Evolutionary conservation across 2,888 invertebrate genomes (phyloP), one percentile per base, ranked within the genome.

Genomic region (Chamaedrilus cognettii): DNA sequence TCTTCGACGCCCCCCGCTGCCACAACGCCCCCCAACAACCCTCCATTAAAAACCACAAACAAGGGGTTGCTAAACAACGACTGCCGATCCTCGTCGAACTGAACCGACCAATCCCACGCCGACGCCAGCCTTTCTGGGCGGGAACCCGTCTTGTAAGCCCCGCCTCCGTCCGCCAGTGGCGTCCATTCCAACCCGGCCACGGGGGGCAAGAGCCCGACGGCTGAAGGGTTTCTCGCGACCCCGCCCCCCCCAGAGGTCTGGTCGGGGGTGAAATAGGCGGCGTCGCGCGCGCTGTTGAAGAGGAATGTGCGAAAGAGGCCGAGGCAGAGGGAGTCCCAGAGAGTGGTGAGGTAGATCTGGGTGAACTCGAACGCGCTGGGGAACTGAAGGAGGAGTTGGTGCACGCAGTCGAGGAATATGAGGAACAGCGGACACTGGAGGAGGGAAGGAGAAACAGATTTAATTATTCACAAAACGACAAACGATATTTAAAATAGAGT

Each of bases 301-400:
- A 96, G 87, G 86, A 96, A 96, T 50, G 95, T 95, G 77, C 94
- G 94, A 80, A 95, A 95, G 62, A 96, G 87, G 15, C 95, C 93
- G 75, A 93, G 87, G 78, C 94, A 91, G 23, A 91, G 89, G 34
- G 91, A 88, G 84, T 97, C 96, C 95, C 96, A 96, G 33, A 97
- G 82, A 0, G 93, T 90, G 0, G 94, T 93, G 74, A 98, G 88
- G 84, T 94, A 95, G 0, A 92, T 93, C 85, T 95, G 94, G 31
- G 93, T 91, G 86, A 93, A 94, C 85, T 95, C 93, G 85, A 97
- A 96, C 75, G 91, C 89, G 0, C 90, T 87, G 0, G 95, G 95
- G 84, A 90, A 94, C 85, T 96, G 96, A 75, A 90, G 89, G 75
- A 90, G 84, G 64, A 97, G 86, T 86, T 97, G 97, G 92, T 94